A percentile compares a stretch with the other conserved stretches of the same genome.
Evolutionary conservation across 2,888 invertebrate species (phyloP).

Genomic region (Tricholauxania praeusta): DNA sequence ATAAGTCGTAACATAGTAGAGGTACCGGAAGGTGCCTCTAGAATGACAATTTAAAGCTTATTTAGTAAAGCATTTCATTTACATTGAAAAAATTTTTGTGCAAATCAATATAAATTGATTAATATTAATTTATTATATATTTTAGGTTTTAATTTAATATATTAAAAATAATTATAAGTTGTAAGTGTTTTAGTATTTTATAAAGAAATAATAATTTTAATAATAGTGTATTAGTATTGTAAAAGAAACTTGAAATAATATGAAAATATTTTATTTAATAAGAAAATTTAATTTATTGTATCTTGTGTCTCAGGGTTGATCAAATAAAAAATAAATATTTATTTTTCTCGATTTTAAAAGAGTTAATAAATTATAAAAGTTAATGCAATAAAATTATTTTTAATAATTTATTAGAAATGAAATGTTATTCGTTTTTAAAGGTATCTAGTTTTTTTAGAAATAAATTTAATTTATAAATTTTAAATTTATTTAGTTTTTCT

Average conservation of each 20-base stretch:
- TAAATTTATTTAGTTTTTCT: slow-evolving; percentile 56
- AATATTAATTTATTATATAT: slow-evolving; percentile 56
- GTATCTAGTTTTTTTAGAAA: slow-evolving; percentile 79
- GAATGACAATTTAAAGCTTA: slow-evolving; percentile 75
- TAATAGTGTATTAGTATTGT: slow-evolving; percentile 73
- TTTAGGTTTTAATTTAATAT: slow-evolving; percentile 60
- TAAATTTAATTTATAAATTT: slow-evolving; percentile 70
- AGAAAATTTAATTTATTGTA: slow-evolving; percentile 74
- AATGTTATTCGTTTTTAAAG: slow-evolving; percentile 75
- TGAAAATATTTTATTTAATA: slow-evolving; percentile 69
- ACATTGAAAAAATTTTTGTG: slow-evolving; percentile 74
- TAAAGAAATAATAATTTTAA: slow-evolving; percentile 70
- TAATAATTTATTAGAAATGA: slow-evolving; percentile 74
- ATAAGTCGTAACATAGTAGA: slow-evolving; percentile 88
- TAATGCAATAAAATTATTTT: slow-evolving; percentile 75
- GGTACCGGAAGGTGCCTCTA: slow-evolving; percentile 81
- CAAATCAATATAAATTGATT: slow-evolving; percentile 65
- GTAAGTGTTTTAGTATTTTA: slow-evolving; percentile 69
- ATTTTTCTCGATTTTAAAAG: slow-evolving; percentile 75
- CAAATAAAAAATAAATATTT: slow-evolving; percentile 57
- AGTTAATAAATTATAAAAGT: slow-evolving; percentile 72
- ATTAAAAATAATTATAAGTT: slow-evolving; percentile 68
- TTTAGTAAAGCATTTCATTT: slow-evolving; percentile 73
- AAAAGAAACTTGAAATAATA: slow-evolving; percentile 70
- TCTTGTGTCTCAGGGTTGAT: slow-evolving; percentile 79